Evolutionary conservation across 2,797 vertebrate genomes (phyloP), one percentile per base, ranked within the genome.

Genomic region (Xenops minutus): DNA sequence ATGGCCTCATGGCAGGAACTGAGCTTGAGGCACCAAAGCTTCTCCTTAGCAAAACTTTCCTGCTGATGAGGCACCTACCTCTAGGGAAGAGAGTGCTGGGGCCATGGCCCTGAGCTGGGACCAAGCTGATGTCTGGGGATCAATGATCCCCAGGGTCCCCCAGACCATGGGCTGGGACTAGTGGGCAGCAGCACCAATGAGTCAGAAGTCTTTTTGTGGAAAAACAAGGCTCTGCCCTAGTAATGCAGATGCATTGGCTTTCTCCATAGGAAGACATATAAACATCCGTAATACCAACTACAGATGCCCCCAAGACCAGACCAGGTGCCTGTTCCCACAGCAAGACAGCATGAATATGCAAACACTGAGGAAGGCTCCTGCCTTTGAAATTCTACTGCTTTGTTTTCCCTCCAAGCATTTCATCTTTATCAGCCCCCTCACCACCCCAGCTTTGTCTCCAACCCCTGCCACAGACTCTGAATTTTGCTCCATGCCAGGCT

Each of bases 351-450:
- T 48, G 55, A 73, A 78, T 58, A 93, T 91, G 72, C 82, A 89
- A 95, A 83, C 32, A 11, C 39, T 0, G 3, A 68, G 48, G 43
- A 91, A 95, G 24, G 27, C 17, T 93, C 32, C 73, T 89, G 84
- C 55, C 82, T 95, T 91, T 95, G 94, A 89, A 89, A 92, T 58
- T 27, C 55, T 54, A n/a, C 24, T 75, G 46, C 46, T 82, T 79
- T 92, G 66, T 56, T 95, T 95, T 89, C 24, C 51, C 66, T 82
- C 63, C 58, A 64, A 91, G 59, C 5, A 2, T 34, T 95, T 95
- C 29, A 12, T 46, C 46, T 71, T 78, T 7, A 2, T 39, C 14
- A 2, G 7, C 18, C 26, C 32, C 15, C 48, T 84, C 56, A 41
- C 30, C 3, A 0, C 8, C 32, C 24, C 9, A 71, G 1, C 22